These are phyloP conservation scores for Danio tinwini DNA, from an alignment of 2,797 vertebrate species.

Conservation along the genomic window DNA sequence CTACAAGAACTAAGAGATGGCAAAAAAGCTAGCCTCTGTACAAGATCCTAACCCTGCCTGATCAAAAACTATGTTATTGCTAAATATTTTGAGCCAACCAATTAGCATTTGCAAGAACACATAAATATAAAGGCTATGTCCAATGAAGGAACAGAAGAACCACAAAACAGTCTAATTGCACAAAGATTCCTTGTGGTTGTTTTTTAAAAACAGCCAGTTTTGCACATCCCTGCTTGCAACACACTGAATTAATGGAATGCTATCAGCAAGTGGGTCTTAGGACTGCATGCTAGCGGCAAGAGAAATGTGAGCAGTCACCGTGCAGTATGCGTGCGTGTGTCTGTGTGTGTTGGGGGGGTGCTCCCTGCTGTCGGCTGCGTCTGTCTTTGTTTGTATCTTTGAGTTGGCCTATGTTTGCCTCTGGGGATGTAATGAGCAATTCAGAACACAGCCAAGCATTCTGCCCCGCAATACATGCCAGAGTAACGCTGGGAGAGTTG, in stretches of 20 bases:
- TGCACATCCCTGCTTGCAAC: neutral
- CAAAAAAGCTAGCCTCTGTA: neutral
- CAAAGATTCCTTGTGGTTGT: neutral
- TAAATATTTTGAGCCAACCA: too few relatives aligned
- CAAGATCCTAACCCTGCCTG: neutral
- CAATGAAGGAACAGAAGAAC: neutral
- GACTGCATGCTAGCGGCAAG: constrained; percentile 19
- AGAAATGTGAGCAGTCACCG: constrained; percentile 23
- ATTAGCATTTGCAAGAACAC: too few relatives aligned
- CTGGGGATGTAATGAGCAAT: constrained; percentile 68
- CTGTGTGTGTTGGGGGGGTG: neutral
- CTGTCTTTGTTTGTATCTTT: constrained; percentile 60
- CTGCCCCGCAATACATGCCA: constrained; percentile 62
- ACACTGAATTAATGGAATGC: constrained; percentile 12
- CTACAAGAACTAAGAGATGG: neutral
- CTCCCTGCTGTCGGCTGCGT: constrained; percentile 50
- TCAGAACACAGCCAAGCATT: constrained; percentile 67
- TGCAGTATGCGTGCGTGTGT: constrained; percentile 3
- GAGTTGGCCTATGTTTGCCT: constrained; percentile 54
- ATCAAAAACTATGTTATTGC: neutral
- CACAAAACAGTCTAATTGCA: neutral
- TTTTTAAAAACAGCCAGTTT: neutral
- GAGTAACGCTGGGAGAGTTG: constrained; percentile 61
- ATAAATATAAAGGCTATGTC: neutral
- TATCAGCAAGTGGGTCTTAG: constrained; percentile 17